Conservation (phyloP, 2,797 vertebrate genomes). For the Periparus ater region DNA sequence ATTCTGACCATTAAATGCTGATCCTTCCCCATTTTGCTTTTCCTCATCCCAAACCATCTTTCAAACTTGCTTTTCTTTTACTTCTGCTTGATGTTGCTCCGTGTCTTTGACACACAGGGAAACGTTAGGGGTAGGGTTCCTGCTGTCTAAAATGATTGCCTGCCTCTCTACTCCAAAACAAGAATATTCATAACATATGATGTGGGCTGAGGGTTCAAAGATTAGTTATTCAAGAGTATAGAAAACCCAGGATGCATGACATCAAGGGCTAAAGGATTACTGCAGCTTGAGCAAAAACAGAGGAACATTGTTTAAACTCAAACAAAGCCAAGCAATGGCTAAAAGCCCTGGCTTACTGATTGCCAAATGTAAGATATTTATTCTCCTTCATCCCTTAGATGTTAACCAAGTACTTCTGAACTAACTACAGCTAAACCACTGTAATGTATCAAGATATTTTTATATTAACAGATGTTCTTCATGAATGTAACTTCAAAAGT, state of each 20-base stretch:
- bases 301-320: constrained; percentile 22
- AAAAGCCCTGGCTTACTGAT: background rate
- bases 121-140: background rate
- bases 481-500: background rate
- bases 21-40: background rate
- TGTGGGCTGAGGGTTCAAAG: background rate
- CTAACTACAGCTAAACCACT: constrained; percentile 29
- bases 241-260: constrained; percentile 17
- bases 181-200: constrained; percentile 41
- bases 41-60: background rate
- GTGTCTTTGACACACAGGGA: background rate
- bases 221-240: background rate
- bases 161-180: background rate
- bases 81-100: background rate
- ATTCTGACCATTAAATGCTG: background rate
- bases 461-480: constrained; percentile 54
- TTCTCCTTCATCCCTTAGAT: constrained; percentile 1
- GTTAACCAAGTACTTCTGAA: constrained; percentile 22
- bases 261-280: constrained; percentile 25
- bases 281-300: constrained; percentile 37
- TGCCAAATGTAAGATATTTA: constrained; percentile 1
- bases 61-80: background rate
- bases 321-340: constrained; percentile 14
- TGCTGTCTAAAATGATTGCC: background rate
- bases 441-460: constrained; percentile 27